Base-by-base conservation (phyloP, 2,888 invertebrate genomes). In the Griposia aprilina region DNA sequence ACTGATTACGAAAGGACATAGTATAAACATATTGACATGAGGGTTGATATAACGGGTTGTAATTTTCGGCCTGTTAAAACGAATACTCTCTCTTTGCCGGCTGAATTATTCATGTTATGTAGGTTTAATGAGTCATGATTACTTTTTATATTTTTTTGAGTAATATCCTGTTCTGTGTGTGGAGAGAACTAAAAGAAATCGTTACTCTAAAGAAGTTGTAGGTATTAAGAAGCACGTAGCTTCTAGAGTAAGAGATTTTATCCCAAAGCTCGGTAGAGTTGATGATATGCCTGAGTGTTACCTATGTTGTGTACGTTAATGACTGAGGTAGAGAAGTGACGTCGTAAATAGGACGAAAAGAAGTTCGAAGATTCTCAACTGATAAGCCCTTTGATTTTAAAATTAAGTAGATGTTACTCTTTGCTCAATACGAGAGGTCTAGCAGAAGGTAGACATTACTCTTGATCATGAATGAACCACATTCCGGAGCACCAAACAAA, bases 1-100 rank as follows among this genome's bases (percentile, higher is more conserved):
- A 84, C 81, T 79, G 81, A 65, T 84, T 84, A 84, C 76, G 85
- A 86, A 84, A 86, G 85, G 78, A 84, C 57, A 45, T 45, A 41
- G 7, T 8, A 36, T 30, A 45, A 17, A 70, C n/a, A 45, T 78
- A 79, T 74, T 67, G 76, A 68, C 68, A 77, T 69, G 76, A 78
- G 70, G 60, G 72, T 74, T 67, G 76, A 68, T 71, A 77, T 69
- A 78, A 78, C 73, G 60, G 74, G 59, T 72, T 48, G 68, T 73
- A 71, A 69, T 76, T 68, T 67, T 65, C 26, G 50, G 5, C 62
- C 77, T 78, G 83, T 84, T 80, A 75, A 65, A 69, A 76, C 65
- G 1, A 36, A 59, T 69, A 83, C 78, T 85, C 73, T 87, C 87
- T 74, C 81, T 87, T 87, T 71, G 45, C 23, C 1, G 26, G 41